phyloP scores from a whole-genome alignment of 2,113 vertebrate genomes.

The Clarias batrachus region DNA sequence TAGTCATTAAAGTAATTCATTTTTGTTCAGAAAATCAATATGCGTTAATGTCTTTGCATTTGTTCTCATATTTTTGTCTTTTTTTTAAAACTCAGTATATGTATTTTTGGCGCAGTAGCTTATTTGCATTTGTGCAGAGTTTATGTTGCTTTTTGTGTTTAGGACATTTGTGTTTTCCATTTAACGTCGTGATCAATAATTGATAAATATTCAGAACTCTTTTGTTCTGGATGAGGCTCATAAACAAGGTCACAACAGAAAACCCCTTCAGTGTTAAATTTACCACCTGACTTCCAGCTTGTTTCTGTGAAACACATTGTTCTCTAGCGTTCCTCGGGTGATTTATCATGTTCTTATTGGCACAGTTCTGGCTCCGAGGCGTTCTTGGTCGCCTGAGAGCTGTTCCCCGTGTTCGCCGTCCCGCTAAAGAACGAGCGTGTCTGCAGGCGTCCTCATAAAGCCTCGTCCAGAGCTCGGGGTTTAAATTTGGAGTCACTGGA shows the following conservation, averaged over 20 bases:
- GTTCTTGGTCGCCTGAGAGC: conserved; percentile 52
- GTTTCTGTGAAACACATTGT: conserved; percentile 56
- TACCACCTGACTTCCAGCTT: conserved; percentile 49
- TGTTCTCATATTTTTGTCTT: not conserved
- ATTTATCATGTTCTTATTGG: conserved; percentile 62
- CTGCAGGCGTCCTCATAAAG: conserved; percentile 61
- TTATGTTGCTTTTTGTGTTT: not conserved
- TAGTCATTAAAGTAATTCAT: not conserved
- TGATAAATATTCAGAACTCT: conserved; percentile 1
- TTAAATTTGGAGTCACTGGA: conserved; percentile 27
- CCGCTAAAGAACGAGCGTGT: conserved; percentile 58
- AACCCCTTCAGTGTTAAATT: conserved; percentile 38
- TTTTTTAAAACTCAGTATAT: too few relatives aligned
- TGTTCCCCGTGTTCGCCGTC: conserved; percentile 51
- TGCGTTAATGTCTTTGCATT: not conserved
- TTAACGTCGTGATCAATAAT: not conserved
- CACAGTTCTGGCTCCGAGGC: conserved; percentile 39
- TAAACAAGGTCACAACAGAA: conserved; percentile 44
- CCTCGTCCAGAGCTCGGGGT: conserved; percentile 44
- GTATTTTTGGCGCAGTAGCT: not conserved
- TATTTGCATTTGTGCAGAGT: not conserved
- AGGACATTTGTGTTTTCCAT: not conserved
- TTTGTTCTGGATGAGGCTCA: not conserved
- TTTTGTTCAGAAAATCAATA: not conserved
- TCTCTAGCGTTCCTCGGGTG: conserved; percentile 49